Percentiles rank a stretch among this genome's conserved stretches.
These are phyloP conservation scores for Orthosia gracilis DNA, from an alignment of 2,888 invertebrate genomes.

Conservation along the genomic window DNA sequence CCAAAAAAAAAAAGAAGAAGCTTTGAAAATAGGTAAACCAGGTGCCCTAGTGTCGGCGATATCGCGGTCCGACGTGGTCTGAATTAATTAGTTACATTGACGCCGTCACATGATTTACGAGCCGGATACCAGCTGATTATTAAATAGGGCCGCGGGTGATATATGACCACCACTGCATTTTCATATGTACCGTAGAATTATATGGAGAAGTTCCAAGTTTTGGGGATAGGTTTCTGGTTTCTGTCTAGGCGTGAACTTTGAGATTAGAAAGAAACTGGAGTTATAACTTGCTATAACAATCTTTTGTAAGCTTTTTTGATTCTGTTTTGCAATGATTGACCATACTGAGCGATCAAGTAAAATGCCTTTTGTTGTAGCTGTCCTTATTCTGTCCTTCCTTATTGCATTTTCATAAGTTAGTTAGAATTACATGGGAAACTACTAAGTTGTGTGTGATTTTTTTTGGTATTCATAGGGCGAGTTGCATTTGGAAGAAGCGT, in stretches of 20 bases:
- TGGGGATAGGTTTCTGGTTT: conserved; percentile 5
- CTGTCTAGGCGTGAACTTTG: background rate
- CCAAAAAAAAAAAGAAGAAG: no score
- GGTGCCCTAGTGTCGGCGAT: conserved; percentile 53
- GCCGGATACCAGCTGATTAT: conserved; percentile 69
- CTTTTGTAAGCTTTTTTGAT: no score
- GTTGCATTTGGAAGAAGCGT: background rate
- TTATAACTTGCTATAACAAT: no score
- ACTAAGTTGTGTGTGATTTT: background rate
- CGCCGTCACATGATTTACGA: conserved; percentile 65
- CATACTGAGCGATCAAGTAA: no score
- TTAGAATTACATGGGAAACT: conserved; percentile 15
- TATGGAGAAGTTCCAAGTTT: conserved; percentile 8
- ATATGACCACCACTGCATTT: conserved; percentile 48
- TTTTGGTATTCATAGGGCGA: no score
- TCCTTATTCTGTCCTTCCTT: no score
- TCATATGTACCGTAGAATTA: conserved; percentile 27
- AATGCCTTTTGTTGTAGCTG: no score
- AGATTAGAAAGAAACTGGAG: background rate
- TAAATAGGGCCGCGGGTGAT: conserved; percentile 65
- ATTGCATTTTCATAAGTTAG: no score
- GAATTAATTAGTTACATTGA: conserved; percentile 72
- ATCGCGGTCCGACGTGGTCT: conserved; percentile 63
- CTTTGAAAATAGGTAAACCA: conserved; percentile 47
- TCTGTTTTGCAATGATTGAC: background rate